Percentiles rank a stretch among this genome's conserved stretches.
phyloP scores from a whole-genome alignment of 53 echinoderm and acorn worm genomes.

The Mesocentrotus franciscanus region DNA sequence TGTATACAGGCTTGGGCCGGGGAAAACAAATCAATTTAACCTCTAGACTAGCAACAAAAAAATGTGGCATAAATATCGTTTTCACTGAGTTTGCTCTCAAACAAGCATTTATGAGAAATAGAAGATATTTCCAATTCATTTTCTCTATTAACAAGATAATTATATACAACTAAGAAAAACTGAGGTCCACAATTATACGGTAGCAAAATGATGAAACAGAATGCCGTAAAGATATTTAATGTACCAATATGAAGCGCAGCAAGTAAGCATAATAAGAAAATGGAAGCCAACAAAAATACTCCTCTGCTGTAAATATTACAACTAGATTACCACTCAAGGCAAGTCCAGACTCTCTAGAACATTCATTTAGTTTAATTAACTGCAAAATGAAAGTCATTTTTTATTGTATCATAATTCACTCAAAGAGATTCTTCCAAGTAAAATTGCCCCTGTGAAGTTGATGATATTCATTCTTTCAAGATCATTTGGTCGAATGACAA shows the following conservation, averaged over 20 bases:
- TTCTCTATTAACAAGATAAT: neutral
- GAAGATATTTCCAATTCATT: neutral
- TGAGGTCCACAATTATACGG: neutral
- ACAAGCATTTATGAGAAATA: neutral
- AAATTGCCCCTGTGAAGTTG: neutral
- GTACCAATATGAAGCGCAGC: slow-evolving; percentile 1
- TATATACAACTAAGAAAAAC: neutral
- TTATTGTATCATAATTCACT: neutral
- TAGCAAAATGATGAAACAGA: neutral
- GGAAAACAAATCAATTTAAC: too few species aligned
- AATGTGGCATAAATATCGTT: neutral
- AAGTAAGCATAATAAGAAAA: neutral
- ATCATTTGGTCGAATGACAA: neutral
- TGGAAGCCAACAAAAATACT: neutral
- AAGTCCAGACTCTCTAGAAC: neutral
- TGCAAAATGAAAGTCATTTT: neutral
- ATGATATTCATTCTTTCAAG: neutral
- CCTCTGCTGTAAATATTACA: neutral
- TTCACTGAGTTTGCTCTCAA: neutral
- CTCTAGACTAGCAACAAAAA: too few species aligned
- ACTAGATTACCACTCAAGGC: too few species aligned
- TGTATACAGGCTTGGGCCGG: too few species aligned
- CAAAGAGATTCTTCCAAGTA: neutral
- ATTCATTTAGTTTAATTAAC: neutral
- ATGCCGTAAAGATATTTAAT: neutral